phyloP scores from a whole-genome alignment of 64 coral and sea anemone genomes.

The Porites lutea region DNA sequence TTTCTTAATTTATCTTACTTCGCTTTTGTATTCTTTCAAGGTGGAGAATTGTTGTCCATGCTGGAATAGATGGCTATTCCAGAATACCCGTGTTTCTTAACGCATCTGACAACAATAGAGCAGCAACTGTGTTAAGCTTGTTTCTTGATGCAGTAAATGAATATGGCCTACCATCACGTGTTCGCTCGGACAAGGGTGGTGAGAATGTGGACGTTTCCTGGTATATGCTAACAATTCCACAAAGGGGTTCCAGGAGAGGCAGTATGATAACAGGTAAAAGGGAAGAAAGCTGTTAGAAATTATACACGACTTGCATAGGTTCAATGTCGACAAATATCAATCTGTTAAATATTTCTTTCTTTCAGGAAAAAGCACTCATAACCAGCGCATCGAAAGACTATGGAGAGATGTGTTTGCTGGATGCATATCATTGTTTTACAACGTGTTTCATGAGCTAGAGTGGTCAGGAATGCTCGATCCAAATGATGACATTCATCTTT shows the following conservation, averaged over 20 bases:
- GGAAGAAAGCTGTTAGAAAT: too few relatives aligned
- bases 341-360: not conserved
- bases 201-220: conserved; percentile 40
- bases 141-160: conserved; percentile 56
- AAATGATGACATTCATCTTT: conserved; percentile 63
- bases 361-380: conserved; percentile 70
- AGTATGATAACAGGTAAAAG: conserved; percentile 58
- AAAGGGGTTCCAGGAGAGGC: not conserved
- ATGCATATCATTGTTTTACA: conserved; percentile 47
- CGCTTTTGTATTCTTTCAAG: not conserved
- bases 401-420: conserved; percentile 70
- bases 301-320: too few relatives aligned
- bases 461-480: conserved; percentile 18
- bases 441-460: conserved; percentile 58
- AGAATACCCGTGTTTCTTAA: conserved; percentile 1
- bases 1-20: not conserved
- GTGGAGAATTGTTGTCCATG: conserved; percentile 20
- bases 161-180: conserved; percentile 64
- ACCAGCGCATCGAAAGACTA: conserved; percentile 66
- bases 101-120: conserved; percentile 29
- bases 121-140: conserved; percentile 31
- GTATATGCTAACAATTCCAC: not conserved
- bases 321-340: too few relatives aligned
- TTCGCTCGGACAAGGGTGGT: conserved; percentile 60
- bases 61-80: not conserved